Conservation (phyloP, 2,113 vertebrate genomes). For the Sitta europaea region DNA sequence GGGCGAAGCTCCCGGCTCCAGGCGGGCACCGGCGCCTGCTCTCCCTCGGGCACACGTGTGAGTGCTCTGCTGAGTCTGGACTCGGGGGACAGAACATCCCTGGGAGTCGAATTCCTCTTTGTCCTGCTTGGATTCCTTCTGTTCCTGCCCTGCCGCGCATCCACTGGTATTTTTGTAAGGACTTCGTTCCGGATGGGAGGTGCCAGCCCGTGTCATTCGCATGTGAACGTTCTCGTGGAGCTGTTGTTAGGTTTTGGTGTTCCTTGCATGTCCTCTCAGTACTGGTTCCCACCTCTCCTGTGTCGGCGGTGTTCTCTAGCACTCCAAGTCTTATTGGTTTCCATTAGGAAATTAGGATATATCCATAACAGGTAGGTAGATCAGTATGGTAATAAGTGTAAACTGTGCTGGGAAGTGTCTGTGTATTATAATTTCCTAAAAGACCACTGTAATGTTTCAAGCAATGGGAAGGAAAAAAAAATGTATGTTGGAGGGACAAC, state of each 20-base stretch:
- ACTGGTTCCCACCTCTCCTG: conserved; percentile 48
- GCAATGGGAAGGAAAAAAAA: conserved; percentile 20
- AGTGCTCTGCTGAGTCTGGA: neutral
- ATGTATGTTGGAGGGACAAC: conserved; percentile 62
- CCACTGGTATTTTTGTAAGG: conserved; percentile 31
- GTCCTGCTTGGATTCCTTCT: neutral
- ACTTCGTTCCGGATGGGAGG: conserved; percentile 4
- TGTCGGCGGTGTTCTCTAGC: conserved; percentile 49
- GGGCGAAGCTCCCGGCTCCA: neutral
- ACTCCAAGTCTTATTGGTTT: conserved; percentile 49
- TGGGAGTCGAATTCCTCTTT: neutral
- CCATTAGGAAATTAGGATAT: conserved; percentile 57
- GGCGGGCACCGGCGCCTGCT: neutral
- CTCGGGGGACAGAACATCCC: neutral
- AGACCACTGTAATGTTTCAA: conserved; percentile 65
- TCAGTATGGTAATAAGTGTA: conserved; percentile 55
- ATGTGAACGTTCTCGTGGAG: conserved; percentile 52
- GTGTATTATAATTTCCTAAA: conserved; percentile 38
- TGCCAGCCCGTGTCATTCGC: conserved; percentile 29
- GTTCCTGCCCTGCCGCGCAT: neutral
- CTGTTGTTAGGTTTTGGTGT: conserved; percentile 37
- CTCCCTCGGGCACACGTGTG: neutral
- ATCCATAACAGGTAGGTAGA: conserved; percentile 23
- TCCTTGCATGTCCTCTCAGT: conserved; percentile 67
- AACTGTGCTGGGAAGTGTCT: conserved; percentile 62